Evolutionary conservation across 2,797 vertebrate species (phyloP).

Genomic region (Prunella strophiata): DNA sequence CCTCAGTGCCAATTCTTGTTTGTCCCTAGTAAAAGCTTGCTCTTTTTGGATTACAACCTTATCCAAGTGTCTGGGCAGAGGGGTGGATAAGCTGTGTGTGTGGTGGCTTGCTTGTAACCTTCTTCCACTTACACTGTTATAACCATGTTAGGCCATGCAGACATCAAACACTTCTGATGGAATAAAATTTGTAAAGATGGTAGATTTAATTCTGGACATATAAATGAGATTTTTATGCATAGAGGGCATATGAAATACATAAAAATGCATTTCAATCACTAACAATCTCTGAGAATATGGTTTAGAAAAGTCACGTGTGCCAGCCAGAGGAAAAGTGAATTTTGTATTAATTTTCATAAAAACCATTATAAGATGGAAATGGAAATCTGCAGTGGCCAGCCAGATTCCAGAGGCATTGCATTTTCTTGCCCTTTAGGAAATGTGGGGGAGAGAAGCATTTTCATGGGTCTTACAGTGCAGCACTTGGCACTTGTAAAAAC

Average conservation of each 20-base stretch:
- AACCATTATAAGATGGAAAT: not conserved
- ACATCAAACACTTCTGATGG: not conserved
- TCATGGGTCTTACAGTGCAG: not conserved
- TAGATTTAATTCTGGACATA: not conserved
- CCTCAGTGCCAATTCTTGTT: not conserved
- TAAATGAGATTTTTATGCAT: constrained; percentile 27
- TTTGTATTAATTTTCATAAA: constrained; percentile 16
- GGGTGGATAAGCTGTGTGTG: not conserved
- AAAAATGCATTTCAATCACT: constrained; percentile 9
- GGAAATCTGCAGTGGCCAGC: not conserved
- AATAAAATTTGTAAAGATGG: constrained; percentile 5
- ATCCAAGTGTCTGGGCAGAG: not conserved
- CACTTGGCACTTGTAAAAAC: not conserved
- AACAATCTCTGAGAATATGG: not conserved
- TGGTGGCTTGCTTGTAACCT: not conserved
- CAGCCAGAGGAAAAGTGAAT: not conserved
- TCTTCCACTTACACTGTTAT: not conserved
- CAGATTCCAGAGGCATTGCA: not conserved
- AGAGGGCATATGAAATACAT: not conserved
- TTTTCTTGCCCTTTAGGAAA: not conserved
- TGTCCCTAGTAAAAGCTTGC: not conserved
- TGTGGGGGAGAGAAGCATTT: not conserved
- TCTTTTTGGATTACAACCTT: not conserved
- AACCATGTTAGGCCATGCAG: not conserved
- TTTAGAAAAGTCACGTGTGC: not conserved